Evolutionary conservation across 35 echinoderm and acorn worm genomes (phyloP).

Genomic region (Chiridota heheva): DNA sequence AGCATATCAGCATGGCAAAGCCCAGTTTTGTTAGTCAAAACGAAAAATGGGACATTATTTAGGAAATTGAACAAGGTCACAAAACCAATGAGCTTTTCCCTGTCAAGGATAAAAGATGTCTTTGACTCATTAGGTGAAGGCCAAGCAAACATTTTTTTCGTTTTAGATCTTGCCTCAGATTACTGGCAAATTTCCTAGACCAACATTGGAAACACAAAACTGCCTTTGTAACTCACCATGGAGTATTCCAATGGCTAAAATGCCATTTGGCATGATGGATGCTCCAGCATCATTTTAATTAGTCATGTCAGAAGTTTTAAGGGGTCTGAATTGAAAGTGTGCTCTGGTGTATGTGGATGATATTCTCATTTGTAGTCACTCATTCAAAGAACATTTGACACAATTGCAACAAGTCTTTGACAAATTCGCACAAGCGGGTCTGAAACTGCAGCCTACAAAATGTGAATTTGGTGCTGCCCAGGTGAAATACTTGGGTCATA

Average conservation of each 20-base stretch:
- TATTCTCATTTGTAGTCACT: background rate
- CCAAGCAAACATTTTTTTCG: no score
- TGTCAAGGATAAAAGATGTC: no score
- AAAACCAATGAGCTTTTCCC: background rate
- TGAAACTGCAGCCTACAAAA: background rate
- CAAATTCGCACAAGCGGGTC: background rate
- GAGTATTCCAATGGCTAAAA: background rate
- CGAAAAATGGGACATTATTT: no score
- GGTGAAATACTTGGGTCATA: constrained; percentile 29
- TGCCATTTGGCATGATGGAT: no score
- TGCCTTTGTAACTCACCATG: background rate
- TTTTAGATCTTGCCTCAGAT: no score
- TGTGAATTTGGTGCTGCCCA: constrained; percentile 13
- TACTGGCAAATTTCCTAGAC: no score
- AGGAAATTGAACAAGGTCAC: background rate
- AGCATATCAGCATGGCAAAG: no score
- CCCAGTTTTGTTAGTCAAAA: no score
- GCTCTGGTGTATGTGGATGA: background rate
- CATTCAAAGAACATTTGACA: background rate
- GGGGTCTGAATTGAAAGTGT: background rate
- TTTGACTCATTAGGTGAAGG: background rate
- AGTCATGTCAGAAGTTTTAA: background rate
- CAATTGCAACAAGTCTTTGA: background rate
- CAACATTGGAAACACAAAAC: background rate
- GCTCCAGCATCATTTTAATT: background rate